phyloP scores from a whole-genome alignment of 2,888 invertebrate genomes.

The Arrhopalites spinosus region DNA sequence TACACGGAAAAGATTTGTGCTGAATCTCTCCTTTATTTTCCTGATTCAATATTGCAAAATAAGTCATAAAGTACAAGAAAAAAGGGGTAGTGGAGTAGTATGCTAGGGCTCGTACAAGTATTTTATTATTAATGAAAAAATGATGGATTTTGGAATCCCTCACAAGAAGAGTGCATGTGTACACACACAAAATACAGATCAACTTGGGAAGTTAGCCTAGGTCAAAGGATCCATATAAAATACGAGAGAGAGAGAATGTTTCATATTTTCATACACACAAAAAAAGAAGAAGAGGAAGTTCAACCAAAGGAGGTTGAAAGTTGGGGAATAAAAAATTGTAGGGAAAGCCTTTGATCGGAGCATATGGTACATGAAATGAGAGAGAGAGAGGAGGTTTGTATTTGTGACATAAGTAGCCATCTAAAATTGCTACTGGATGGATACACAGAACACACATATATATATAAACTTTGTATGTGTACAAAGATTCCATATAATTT shows the following conservation, averaged over 20 bases:
- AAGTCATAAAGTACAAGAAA: background rate
- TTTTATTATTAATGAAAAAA: slow-evolving; percentile 5
- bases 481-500: no score
- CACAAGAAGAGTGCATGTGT: background rate
- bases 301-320: no score
- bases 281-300: background rate
- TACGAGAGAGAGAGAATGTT: background rate
- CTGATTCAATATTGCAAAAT: no score
- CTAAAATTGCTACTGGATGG: background rate
- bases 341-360: slow-evolving; percentile 20
- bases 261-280: background rate
- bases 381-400: background rate
- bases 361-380: slow-evolving; percentile 7
- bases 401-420: slow-evolving; percentile 12
- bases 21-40: no score
- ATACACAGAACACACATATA: background rate
- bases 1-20: no score
- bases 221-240: slow-evolving; percentile 14
- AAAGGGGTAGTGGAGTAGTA: background rate
- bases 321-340: background rate
- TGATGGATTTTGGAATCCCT: background rate
- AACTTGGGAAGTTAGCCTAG: slow-evolving; percentile 16
- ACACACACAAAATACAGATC: no score
- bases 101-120: background rate
- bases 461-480: background rate